Evolutionary conservation across 2,113 vertebrate genomes (phyloP).

Genomic region (Apteryx owenii): DNA sequence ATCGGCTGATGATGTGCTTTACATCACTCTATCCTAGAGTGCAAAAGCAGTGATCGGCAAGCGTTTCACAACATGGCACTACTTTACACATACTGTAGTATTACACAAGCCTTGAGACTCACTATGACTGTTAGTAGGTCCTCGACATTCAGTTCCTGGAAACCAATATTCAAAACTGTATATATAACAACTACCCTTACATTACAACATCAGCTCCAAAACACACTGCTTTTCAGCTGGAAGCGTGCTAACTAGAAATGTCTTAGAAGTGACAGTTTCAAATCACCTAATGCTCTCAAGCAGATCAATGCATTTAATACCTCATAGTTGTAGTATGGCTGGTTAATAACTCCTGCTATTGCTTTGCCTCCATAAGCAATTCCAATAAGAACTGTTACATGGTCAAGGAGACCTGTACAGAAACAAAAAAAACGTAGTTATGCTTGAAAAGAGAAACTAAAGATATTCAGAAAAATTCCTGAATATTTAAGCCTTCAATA

Average conservation of each 20-base stretch:
- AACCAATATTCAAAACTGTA: not conserved
- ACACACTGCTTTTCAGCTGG: not conserved
- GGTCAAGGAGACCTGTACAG: conserved; percentile 91
- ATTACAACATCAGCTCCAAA: not conserved
- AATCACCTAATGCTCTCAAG: not conserved
- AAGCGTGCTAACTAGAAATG: not conserved
- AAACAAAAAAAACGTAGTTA: not conserved
- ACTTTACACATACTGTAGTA: not conserved
- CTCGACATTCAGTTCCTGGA: not conserved
- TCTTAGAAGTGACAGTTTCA: not conserved
- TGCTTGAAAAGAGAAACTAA: not conserved
- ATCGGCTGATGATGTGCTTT: not conserved
- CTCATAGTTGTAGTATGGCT: conserved; percentile 98
- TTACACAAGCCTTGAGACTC: not conserved
- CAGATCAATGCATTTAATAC: conserved; percentile 72
- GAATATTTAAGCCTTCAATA: not conserved
- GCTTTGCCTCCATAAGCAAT: conserved; percentile 93
- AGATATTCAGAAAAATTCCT: not conserved
- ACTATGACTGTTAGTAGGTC: not conserved
- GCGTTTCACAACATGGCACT: not conserved
- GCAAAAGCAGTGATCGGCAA: not conserved
- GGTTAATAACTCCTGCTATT: conserved; percentile 97
- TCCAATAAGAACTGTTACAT: conserved; percentile 96
- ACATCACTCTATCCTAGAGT: not conserved
- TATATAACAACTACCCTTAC: not conserved